Base-by-base conservation (phyloP, 2,888 invertebrate genomes). In the Diarsia mendica region DNA sequence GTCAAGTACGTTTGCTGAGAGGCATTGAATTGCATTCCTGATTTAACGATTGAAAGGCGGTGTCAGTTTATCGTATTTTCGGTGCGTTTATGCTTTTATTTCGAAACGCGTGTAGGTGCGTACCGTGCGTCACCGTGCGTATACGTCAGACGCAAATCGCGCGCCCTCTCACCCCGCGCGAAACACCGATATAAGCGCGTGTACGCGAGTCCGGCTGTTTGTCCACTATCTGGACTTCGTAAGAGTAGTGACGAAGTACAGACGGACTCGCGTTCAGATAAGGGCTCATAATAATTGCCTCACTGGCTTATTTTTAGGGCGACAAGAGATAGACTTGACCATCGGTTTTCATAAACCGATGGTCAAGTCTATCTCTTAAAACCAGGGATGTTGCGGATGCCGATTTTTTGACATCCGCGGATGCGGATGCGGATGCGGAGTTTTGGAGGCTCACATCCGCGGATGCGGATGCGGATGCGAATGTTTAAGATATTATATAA, bases 41-140 rank as follows among this genome's bases (percentile, higher is more conserved):
- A 79, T 79, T 78, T 33, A 39, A 49, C 44, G 28, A 10, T 77
- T 58, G 39, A 48, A 55, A 13, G 23, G 23, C 13, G 23, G n/a
- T n/a, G n/a, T 53, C n/a, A 23, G 55, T 13, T 55, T 55, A 55
- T 23, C 13, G 49, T 55, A 55, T 23, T 28, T 23, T 23, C 11
- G 13, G 23, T 15, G 55, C 13, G 13, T 15, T 11, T 53, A n/a
- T n/a, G n/a, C n/a, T n/a, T 53, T 11, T n/a, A n/a, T 53, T 53
- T 53, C 3, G n/a, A n/a, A 39, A 8, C 39, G 39, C 39, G 39
- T 39, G 39, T n/a, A 23, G 53, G 4, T n/a, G 11, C 11, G n/a
- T 55, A 13, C 11, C 11, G 5, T 23, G 11, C n/a, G 53, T n/a
- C 23, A 13, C 11, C 11, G 5, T 23, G 11, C n/a, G 53, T n/a